Conservation (phyloP, 2,113 vertebrate species). For the Leucopsar rothschildi region DNA sequence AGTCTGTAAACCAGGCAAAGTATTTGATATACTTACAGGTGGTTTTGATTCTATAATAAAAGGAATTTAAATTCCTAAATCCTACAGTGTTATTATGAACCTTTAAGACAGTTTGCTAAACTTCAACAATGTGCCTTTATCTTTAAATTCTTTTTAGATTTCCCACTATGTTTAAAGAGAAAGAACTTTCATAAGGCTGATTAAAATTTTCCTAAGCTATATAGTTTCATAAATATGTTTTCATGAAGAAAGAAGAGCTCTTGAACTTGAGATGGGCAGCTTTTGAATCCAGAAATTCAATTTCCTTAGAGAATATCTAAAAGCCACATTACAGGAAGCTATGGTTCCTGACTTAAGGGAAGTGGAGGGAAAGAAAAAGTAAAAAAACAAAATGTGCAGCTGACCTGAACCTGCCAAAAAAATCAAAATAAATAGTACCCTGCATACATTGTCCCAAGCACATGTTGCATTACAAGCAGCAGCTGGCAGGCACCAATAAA, state of each 20-base stretch:
- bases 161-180: slow-evolving; percentile 1
- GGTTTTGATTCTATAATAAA: slow-evolving; percentile 37
- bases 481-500: not conserved
- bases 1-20: slow-evolving; percentile 26
- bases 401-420: slow-evolving; percentile 7
- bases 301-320: slow-evolving; percentile 61
- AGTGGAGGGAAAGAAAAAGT: slow-evolving; percentile 49
- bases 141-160: slow-evolving; percentile 23
- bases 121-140: slow-evolving; percentile 14
- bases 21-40: slow-evolving; percentile 24
- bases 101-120: not conserved
- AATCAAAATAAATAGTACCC: slow-evolving; percentile 37
- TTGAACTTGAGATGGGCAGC: slow-evolving; percentile 47
- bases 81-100: slow-evolving; percentile 6
- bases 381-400: slow-evolving; percentile 59
- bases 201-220: slow-evolving; percentile 50
- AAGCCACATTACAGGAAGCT: slow-evolving; percentile 64
- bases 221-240: slow-evolving; percentile 47
- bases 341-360: slow-evolving; percentile 54
- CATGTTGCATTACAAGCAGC: not conserved
- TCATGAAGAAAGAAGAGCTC: slow-evolving; percentile 43
- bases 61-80: slow-evolving; percentile 54
- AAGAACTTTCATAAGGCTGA: slow-evolving; percentile 32
- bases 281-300: slow-evolving; percentile 57
- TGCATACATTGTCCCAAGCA: not conserved